Base-by-base conservation (phyloP, 1,140 invertebrate species). In the Aphidius ervi region DNA sequence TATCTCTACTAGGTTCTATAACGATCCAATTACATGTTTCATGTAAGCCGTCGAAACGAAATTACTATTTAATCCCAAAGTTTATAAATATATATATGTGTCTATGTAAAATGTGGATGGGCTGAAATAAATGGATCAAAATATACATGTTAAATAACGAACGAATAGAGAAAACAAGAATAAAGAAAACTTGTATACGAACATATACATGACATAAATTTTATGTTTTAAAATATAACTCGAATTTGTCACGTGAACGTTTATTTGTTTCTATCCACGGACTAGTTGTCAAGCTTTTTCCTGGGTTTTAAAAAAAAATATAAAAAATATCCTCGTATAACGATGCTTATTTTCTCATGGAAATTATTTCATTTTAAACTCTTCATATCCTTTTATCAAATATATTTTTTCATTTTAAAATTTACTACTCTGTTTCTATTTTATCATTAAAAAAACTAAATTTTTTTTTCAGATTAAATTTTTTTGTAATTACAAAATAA, bases 11-110 rank as follows among this genome's bases (percentile, higher is more conserved):
- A 73, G 71, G 73, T 66, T 70, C 68, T 74, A 74, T 75, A 77
- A 77, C 75, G 75, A 75, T 71, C 73, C 73, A 77, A 76, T 77
- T 77, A 76, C 71, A 71, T 68, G 67, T 73, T 69, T 72, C 74
- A 71, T 75, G 40, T 40, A 52, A 77, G 74, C 72, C 75, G 73
- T 70, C 61, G 50, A 68, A 72, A 70, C 72, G 65, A 76, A 77
- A 77, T 76, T 77, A 75, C 74, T 70, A 68, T 75, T 75, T 77
- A 77, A 77, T 77, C 74, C 70, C 59, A 39, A 39, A 37, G 37
- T 37, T 23, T 52, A 52, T 37, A 37, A 39, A 37, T 52, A 31
- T 31, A 52, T 52, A 37, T 23, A 40, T 52, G 31, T 39, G 40
- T 39, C 37, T 39, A 52, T 23, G 50, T 8, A 52, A 52, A 39